These are phyloP conservation scores for Danionella cerebrum DNA, from an alignment of 2,113 vertebrate genomes.

Conservation along the genomic window DNA sequence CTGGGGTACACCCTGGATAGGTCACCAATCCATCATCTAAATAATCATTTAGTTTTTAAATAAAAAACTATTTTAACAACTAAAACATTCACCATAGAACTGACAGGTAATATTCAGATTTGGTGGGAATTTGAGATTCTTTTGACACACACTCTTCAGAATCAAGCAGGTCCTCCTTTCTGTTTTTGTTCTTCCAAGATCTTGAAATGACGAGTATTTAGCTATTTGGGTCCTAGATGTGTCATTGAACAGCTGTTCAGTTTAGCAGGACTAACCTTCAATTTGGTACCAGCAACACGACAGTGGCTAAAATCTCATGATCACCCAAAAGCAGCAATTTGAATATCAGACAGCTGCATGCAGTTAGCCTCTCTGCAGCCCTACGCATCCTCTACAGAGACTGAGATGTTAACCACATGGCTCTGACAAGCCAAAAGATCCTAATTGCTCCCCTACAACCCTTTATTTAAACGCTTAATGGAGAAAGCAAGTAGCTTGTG, in stretches of 20 bases:
- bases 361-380: slow-evolving; percentile 55
- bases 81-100: too few species aligned
- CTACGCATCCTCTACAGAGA: slow-evolving; percentile 39
- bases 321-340: slow-evolving; percentile 61
- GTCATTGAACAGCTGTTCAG: slow-evolving; percentile 33
- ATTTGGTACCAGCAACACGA: slow-evolving; percentile 60
- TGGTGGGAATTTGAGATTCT: too few species aligned
- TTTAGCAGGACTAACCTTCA: slow-evolving; percentile 49
- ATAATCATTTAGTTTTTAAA: too few species aligned
- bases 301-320: slow-evolving; percentile 53
- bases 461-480: slow-evolving; percentile 36
- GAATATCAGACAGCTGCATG: slow-evolving; percentile 60
- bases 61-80: too few species aligned
- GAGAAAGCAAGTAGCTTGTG: slow-evolving; percentile 35
- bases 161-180: not conserved
- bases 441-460: slow-evolving; percentile 39
- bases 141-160: not conserved
- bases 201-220: slow-evolving; percentile 1
- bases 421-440: slow-evolving; percentile 36
- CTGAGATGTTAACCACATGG: slow-evolving; percentile 30
- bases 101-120: too few species aligned
- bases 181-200: not conserved
- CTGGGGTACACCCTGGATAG: too few species aligned
- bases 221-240: not conserved
- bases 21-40: too few species aligned